Conservation (phyloP, 2,113 vertebrate species). For the Osmerus eperlanus region DNA sequence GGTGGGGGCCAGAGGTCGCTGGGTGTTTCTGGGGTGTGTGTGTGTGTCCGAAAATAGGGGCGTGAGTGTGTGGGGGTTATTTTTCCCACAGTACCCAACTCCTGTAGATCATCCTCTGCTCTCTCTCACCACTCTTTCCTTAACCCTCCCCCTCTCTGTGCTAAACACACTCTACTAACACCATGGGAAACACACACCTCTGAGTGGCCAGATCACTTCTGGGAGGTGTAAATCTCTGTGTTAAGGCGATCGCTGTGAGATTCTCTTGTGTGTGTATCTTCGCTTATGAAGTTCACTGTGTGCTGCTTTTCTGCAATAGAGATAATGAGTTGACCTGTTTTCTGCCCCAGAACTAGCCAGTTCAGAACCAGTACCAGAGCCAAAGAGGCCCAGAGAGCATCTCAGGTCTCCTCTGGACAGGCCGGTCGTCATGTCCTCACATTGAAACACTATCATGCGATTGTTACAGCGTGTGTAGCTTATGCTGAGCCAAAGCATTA, state of each 20-base stretch:
- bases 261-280: neutral
- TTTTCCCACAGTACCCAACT: slow-evolving; percentile 43
- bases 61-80: slow-evolving; percentile 28
- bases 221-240: too few relatives aligned
- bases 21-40: slow-evolving; percentile 35
- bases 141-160: neutral
- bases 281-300: slow-evolving; percentile 16
- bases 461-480: slow-evolving; percentile 7
- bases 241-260: neutral
- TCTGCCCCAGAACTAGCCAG: slow-evolving; percentile 15
- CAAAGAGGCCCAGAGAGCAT: slow-evolving; percentile 20
- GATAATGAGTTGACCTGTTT: slow-evolving; percentile 24
- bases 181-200: too few relatives aligned
- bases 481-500: neutral
- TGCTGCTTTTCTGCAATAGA: neutral
- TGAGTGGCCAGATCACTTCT: too few relatives aligned
- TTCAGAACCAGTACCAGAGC: slow-evolving; percentile 17
- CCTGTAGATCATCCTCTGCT: neutral
- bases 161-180: too few relatives aligned
- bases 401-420: slow-evolving; percentile 13
- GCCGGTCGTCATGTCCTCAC: neutral
- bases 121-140: neutral
- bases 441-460: slow-evolving; percentile 10
- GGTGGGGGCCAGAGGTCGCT: slow-evolving; percentile 16
- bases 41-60: slow-evolving; percentile 58